Conservation (phyloP, 2,888 invertebrate species). For the Camptogramma bilineatum region DNA sequence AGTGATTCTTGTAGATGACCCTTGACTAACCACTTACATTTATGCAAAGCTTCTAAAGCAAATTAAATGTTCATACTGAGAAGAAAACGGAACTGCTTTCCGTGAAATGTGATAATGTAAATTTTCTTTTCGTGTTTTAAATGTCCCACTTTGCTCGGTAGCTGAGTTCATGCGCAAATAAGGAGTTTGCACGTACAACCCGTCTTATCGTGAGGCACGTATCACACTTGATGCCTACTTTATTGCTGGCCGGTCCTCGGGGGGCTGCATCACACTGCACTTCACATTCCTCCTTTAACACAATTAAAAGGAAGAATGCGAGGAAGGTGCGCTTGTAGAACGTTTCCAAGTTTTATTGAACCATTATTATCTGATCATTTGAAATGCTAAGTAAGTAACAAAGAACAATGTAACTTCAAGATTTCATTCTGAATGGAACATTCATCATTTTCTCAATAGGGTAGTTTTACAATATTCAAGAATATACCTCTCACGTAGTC, state of each 20-base stretch:
- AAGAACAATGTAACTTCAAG: not conserved
- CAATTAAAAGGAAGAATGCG: conserved; percentile 42
- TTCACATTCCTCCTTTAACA: conserved; percentile 54
- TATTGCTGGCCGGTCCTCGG: conserved; percentile 66
- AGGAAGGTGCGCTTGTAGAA: conserved; percentile 49
- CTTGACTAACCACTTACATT: conserved; percentile 3
- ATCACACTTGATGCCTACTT: conserved; percentile 72
- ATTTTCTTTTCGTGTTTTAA: conserved; percentile 59
- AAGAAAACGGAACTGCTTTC: conserved; percentile 55
- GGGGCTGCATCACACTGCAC: conserved; percentile 62
- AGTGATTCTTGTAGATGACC: conserved; percentile 6
- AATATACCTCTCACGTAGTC: not conserved
- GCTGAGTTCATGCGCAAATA: conserved; percentile 57
- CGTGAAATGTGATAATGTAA: conserved; percentile 64
- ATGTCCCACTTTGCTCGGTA: conserved; percentile 57
- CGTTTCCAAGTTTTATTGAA: not conserved
- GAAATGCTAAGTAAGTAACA: not conserved
- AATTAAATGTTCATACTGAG: conserved; percentile 43
- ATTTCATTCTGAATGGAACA: not conserved
- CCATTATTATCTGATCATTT: not conserved
- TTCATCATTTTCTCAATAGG: not conserved
- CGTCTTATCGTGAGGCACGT: conserved; percentile 70
- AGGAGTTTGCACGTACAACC: conserved; percentile 65
- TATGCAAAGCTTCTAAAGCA: conserved; percentile 12
- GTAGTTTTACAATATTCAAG: not conserved